Percentiles rank a stretch among this genome's conserved stretches.
These are phyloP conservation scores for Tetragonula clypearis DNA, from an alignment of 1,140 invertebrate species.

Conservation along the genomic window DNA sequence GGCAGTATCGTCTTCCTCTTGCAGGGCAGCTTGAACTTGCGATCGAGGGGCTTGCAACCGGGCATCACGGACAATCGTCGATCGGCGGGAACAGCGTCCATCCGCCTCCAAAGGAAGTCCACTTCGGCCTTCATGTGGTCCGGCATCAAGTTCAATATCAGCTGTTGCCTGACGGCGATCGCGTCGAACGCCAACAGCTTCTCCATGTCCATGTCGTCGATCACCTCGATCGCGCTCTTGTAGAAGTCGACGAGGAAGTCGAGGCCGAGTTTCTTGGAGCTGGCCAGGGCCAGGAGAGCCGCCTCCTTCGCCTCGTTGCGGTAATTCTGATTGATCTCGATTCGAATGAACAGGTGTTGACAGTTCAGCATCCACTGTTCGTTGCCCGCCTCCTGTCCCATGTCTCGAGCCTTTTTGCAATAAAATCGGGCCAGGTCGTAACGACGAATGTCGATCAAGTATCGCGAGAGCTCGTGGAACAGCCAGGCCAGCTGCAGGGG, in stretches of 20 bases:
- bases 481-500: constrained; percentile 73
- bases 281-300: constrained; percentile 58
- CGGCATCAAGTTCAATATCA: constrained; percentile 71
- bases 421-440: constrained; percentile 74
- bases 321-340: constrained; percentile 73
- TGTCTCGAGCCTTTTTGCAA: constrained; percentile 69
- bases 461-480: constrained; percentile 72
- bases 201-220: constrained; percentile 68
- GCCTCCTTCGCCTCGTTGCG: constrained; percentile 73
- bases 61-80: constrained; percentile 74
- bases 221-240: constrained; percentile 40
- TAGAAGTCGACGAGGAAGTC: constrained; percentile 74
- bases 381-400: constrained; percentile 37
- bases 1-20: constrained; percentile 65
- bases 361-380: constrained; percentile 70
- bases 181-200: constrained; percentile 49
- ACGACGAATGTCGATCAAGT: constrained; percentile 64
- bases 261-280: constrained; percentile 63
- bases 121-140: constrained; percentile 62
- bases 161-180: constrained; percentile 62
- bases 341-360: constrained; percentile 68
- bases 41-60: constrained; percentile 72
- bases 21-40: constrained; percentile 61
- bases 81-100: constrained; percentile 67
- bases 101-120: constrained; percentile 67